Conservation (phyloP, 1,140 invertebrate species). For the Teleopsis dalmanni region DNA sequence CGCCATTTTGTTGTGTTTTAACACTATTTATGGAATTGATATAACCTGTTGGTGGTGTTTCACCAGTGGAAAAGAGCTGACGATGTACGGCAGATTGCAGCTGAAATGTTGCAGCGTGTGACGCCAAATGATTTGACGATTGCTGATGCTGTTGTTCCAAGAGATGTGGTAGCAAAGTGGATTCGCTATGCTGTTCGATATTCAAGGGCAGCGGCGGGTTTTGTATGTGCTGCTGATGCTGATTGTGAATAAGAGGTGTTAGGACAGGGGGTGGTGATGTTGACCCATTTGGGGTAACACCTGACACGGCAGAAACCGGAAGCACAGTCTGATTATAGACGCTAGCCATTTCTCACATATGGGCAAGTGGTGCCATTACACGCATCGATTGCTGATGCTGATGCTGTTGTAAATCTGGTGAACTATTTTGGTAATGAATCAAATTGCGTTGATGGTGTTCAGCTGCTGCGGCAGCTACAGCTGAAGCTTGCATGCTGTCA, state of each 20-base stretch:
- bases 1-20: no score
- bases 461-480: constrained; percentile 41
- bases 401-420: constrained; percentile 41
- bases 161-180: no score
- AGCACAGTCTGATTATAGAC: constrained; percentile 12
- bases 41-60: no score
- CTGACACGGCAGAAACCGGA: not conserved
- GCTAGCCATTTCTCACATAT: constrained; percentile 62
- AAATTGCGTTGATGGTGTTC: constrained; percentile 45
- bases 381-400: constrained; percentile 54
- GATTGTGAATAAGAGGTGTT: not conserved
- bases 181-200: no score
- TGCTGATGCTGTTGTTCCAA: no score
- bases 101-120: no score
- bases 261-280: no score
- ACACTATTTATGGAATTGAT: no score
- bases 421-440: constrained; percentile 40
- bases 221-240: constrained; percentile 7
- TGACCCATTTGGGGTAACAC: not conserved
- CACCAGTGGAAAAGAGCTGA: not conserved
- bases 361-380: constrained; percentile 59
- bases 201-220: not conserved
- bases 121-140: no score
- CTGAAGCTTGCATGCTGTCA: constrained; percentile 45
- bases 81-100: not conserved